These are phyloP conservation scores for Oreochromis aureus DNA, from an alignment of 2,113 vertebrate genomes.

Conservation along the genomic window DNA sequence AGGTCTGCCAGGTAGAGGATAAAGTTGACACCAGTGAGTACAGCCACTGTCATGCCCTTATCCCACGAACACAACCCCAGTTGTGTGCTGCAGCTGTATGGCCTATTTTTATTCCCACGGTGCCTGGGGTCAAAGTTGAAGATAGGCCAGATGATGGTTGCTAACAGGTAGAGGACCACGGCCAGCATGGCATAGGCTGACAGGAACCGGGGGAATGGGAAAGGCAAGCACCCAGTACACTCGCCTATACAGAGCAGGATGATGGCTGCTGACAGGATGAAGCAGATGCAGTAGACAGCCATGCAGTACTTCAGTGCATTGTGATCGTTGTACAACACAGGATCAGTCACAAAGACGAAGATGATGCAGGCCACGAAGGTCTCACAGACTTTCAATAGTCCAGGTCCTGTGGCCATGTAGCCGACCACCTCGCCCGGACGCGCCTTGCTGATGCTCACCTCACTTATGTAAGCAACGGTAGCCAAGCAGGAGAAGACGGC, in stretches of 20 bases:
- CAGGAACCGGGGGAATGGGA: conserved; percentile 78
- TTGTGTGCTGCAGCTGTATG: fast-evolving
- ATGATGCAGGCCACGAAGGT: not conserved
- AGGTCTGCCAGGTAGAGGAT: conserved; percentile 83
- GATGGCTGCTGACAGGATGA: too few relatives aligned
- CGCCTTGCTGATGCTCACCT: too few relatives aligned
- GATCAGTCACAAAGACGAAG: too few relatives aligned
- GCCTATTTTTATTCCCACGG: not conserved
- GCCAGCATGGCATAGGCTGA: conserved; percentile 80
- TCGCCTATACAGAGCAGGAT: too few relatives aligned
- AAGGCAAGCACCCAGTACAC: not conserved
- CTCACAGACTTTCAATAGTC: too few relatives aligned
- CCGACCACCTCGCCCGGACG: too few relatives aligned
- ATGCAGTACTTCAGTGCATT: too few relatives aligned
- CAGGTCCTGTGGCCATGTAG: too few relatives aligned
- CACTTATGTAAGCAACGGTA: fast-evolving
- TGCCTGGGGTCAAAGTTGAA: conserved; percentile 68
- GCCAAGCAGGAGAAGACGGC: too few relatives aligned
- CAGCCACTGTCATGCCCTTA: conserved; percentile 72
- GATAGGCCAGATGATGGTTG: conserved; percentile 85
- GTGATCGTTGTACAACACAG: too few relatives aligned
- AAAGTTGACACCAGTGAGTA: conserved; percentile 81
- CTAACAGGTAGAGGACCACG: conserved; percentile 76
- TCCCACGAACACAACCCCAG: conserved; percentile 69
- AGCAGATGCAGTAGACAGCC: too few relatives aligned